A percentile compares a stretch with the other conserved stretches of the same genome.
Evolutionary conservation across 2,113 vertebrate genomes (phyloP).

Genomic region (Zosterops pallidus): DNA sequence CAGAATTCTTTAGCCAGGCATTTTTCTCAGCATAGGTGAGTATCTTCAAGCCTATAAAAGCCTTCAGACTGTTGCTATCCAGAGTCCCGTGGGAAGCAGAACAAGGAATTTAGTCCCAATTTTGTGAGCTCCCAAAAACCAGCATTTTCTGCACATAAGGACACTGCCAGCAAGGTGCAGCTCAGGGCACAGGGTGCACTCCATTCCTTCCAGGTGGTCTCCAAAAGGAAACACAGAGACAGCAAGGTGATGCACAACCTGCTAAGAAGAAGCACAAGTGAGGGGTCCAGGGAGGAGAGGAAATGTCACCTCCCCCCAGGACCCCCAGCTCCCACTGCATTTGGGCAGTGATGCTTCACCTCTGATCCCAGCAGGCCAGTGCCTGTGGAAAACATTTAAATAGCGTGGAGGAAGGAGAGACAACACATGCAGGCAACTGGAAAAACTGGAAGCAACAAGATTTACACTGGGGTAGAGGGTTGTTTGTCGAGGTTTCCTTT

Average conservation of each 20-base stretch:
- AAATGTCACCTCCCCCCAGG: not conserved
- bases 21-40: not conserved
- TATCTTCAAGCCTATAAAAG: not conserved
- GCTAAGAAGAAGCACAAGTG: not conserved
- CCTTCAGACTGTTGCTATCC: not conserved
- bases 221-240: not conserved
- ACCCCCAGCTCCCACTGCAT: not conserved
- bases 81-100: not conserved
- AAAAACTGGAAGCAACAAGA: not conserved
- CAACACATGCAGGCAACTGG: not conserved
- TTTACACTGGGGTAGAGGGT: not conserved
- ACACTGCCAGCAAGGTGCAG: rapidly evolving
- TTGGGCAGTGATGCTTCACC: rapidly evolving
- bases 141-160: not conserved
- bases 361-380: not conserved
- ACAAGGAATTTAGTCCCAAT: not conserved
- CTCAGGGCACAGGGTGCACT: not conserved
- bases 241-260: rapidly evolving
- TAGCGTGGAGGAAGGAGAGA: not conserved
- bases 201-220: not conserved
- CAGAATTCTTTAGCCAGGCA: not conserved
- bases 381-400: not conserved
- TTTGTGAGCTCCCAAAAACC: rapidly evolving
- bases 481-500: rapidly evolving
- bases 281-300: not conserved